Base-by-base conservation (phyloP, 2,797 vertebrate genomes). In the Mionectes olivaceus region DNA sequence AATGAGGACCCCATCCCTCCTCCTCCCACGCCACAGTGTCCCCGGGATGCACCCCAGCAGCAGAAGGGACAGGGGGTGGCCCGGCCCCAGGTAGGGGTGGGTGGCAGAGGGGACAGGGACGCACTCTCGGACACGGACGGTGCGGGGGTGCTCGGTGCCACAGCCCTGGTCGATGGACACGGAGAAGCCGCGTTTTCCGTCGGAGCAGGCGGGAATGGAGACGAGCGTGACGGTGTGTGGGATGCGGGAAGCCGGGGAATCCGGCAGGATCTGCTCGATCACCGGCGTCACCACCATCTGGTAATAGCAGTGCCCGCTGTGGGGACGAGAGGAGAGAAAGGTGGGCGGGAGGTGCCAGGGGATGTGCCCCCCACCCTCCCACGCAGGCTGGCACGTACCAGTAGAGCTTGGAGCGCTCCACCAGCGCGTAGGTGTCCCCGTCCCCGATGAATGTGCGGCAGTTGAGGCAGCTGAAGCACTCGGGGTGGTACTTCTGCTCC, bases 381-480 rank as follows among this genome's bases (percentile, higher is more conserved):
- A 13, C 32, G 10, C 25, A 3, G n/a, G 21, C 27, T 16, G 35
- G 33, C 14, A 71, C 99, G 71, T 97, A 99, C 99, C 99, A 99
- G 98, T 99, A 99, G 18, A 99, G 99, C 95, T 99, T 99, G 96
- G 99, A 99, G 91, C 99, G 98, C 95, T 99, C 99, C 98, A 99
- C 99, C 97, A 99, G 97, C 0, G 99, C 99, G 4, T 99, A 99
- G 4, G 99, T 99, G 98, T 99, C 99, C 71, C 99, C 99, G 25
- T 99, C 99, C 3, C 99, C 99, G 1, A 99, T 99, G 97, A 99
- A 99, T 0, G 97, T 74, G 73, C 95, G 98, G 81, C 99, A 99
- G 57, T 98, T 98, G 93, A 99, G 98, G 95, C 99, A 99, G 94
- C 98, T 98, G 98, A 99, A 99, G 97, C 99, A 99, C 95, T 99